Conservation (phyloP, 2,113 vertebrate species). For the Oncorhynchus clarkii region DNA sequence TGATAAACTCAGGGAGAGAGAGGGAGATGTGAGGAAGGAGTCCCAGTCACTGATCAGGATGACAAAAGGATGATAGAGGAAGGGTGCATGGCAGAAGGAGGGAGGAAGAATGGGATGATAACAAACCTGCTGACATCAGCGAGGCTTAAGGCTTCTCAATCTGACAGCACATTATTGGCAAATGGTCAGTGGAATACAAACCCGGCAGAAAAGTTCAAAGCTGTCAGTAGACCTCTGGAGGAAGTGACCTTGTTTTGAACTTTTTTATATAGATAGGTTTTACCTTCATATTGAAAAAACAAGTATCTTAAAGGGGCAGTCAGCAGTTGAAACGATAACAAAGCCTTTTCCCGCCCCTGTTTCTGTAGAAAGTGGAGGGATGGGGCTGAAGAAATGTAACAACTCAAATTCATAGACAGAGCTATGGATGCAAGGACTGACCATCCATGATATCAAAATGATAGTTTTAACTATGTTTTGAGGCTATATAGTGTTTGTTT, state of each 20-base stretch:
- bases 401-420: too few species aligned
- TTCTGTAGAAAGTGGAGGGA: too few species aligned
- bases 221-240: constrained; percentile 16
- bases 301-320: too few species aligned
- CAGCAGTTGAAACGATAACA: too few species aligned
- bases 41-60: constrained; percentile 14
- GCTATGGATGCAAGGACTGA: too few species aligned
- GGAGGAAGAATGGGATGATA: constrained; percentile 27
- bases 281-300: neutral
- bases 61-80: constrained; percentile 7
- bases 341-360: too few species aligned
- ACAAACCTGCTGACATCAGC: constrained; percentile 51
- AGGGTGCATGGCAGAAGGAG: constrained; percentile 10
- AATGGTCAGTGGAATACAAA: constrained; percentile 32
- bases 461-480: too few species aligned
- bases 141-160: constrained; percentile 7
- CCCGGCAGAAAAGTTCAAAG: constrained; percentile 14
- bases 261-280: neutral
- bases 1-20: constrained; percentile 17
- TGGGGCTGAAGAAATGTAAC: too few species aligned
- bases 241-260: neutral
- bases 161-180: constrained; percentile 22
- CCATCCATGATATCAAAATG: too few species aligned
- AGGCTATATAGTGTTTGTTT: too few species aligned
- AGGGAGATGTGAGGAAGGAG: too few species aligned